A percentile compares a stretch with the other conserved stretches of the same genome.
Conservation (phyloP, 2,888 invertebrate species). For the Muscina levida region DNA sequence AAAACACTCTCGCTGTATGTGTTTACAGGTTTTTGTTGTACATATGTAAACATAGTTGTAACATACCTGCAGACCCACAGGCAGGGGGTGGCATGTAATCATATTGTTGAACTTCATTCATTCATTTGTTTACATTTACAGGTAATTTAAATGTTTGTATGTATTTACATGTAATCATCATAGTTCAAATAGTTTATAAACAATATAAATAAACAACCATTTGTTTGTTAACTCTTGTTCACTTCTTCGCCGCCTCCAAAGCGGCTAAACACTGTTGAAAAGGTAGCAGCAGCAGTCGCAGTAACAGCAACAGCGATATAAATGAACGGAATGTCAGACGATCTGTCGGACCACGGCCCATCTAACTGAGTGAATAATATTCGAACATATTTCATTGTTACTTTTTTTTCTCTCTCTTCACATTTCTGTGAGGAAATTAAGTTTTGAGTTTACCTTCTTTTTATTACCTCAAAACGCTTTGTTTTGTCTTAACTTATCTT, state of each 20-base stretch:
- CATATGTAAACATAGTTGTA: too few species aligned
- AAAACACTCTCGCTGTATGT: neutral
- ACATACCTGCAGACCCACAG: too few species aligned
- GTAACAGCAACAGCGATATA: neutral
- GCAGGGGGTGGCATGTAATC: too few species aligned
- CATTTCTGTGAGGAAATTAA: constrained; percentile 29
- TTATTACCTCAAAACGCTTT: neutral
- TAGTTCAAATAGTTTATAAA: constrained; percentile 35
- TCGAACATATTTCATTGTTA: constrained; percentile 23
- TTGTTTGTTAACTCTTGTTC: constrained; percentile 6
- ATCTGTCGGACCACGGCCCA: neutral
- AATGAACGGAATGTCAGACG: neutral
- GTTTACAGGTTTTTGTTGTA: too few species aligned
- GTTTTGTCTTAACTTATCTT: constrained; percentile 27
- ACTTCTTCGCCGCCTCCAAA: neutral
- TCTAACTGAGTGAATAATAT: constrained; percentile 18
- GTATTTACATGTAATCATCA: constrained; percentile 12
- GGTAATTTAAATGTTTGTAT: neutral
- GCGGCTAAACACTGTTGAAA: constrained; percentile 11
- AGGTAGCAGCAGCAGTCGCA: neutral
- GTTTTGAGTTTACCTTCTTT: neutral
- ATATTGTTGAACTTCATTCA: constrained; percentile 28
- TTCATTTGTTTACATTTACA: constrained; percentile 5
- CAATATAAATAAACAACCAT: constrained; percentile 31
- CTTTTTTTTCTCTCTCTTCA: constrained; percentile 14